A percentile compares a stretch with the other conserved stretches of the same genome.
Evolutionary conservation across 2,113 vertebrate genomes (phyloP).

Genomic region (Chaetodon auriga): DNA sequence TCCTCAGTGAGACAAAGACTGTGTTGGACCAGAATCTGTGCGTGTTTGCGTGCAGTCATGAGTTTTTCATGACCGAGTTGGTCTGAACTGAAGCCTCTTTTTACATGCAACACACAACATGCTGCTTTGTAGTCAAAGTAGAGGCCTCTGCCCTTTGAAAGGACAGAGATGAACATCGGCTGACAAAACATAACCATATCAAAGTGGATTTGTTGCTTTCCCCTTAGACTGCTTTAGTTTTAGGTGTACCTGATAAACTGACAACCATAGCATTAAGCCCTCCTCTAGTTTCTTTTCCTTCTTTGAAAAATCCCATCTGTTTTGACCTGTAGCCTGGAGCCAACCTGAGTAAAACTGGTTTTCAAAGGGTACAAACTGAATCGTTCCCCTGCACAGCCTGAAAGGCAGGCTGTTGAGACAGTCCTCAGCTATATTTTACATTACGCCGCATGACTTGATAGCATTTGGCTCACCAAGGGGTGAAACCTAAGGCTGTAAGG

Average conservation of each 20-base stretch:
- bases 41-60: neutral
- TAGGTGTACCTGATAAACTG: neutral
- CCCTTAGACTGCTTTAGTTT: neutral
- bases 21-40: neutral
- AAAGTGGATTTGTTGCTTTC: neutral
- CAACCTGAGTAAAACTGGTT: constrained; percentile 11
- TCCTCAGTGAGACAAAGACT: neutral
- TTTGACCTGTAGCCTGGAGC: neutral
- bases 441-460: constrained; percentile 1
- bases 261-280: neutral
- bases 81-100: constrained; percentile 7
- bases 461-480: constrained; percentile 11
- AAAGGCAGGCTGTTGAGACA: neutral
- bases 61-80: neutral
- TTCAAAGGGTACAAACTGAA: neutral
- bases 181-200: neutral
- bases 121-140: neutral
- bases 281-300: neutral
- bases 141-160: neutral
- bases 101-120: neutral
- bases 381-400: neutral
- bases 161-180: no score
- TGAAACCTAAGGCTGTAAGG: constrained; percentile 47
- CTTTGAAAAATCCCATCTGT: no score
- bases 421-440: constrained; percentile 13